Conservation (phyloP, 2,797 vertebrate species). For the Alcedo atthis region DNA sequence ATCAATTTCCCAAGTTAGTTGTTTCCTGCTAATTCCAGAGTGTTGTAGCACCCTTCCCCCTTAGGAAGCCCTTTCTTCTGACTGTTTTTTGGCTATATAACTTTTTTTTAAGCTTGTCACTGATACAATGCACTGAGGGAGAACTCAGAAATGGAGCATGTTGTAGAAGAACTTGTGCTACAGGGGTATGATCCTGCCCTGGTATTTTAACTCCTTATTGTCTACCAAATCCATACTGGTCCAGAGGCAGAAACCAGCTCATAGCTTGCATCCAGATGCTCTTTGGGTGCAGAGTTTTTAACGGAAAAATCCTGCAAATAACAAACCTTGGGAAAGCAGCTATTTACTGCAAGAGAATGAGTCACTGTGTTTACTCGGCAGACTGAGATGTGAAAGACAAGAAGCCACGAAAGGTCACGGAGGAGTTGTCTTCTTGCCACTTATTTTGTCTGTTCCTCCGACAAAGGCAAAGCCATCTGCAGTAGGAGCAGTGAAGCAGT, state of each 20-base stretch:
- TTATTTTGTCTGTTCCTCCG: background rate
- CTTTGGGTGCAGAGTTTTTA: background rate
- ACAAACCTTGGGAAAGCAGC: background rate
- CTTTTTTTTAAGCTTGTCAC: background rate
- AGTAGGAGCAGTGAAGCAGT: background rate
- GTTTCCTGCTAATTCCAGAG: background rate
- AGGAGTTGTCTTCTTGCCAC: constrained; percentile 1
- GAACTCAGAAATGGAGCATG: background rate
- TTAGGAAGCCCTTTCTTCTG: background rate
- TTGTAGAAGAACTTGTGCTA: background rate
- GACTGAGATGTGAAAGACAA: background rate
- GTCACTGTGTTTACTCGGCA: constrained; percentile 14
- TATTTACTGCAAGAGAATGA: background rate
- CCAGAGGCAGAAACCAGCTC: background rate
- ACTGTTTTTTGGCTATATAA: background rate
- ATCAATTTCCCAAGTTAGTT: background rate
- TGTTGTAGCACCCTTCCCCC: background rate
- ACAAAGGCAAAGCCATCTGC: background rate
- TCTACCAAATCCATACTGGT: background rate
- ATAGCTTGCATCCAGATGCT: background rate
- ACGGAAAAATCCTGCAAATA: background rate
- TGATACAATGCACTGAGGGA: background rate
- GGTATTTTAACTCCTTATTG: background rate
- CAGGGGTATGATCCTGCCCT: background rate
- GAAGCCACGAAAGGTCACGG: background rate